Base-by-base conservation (phyloP, 2,888 invertebrate species). In the Hydropsyche betteni region DNA sequence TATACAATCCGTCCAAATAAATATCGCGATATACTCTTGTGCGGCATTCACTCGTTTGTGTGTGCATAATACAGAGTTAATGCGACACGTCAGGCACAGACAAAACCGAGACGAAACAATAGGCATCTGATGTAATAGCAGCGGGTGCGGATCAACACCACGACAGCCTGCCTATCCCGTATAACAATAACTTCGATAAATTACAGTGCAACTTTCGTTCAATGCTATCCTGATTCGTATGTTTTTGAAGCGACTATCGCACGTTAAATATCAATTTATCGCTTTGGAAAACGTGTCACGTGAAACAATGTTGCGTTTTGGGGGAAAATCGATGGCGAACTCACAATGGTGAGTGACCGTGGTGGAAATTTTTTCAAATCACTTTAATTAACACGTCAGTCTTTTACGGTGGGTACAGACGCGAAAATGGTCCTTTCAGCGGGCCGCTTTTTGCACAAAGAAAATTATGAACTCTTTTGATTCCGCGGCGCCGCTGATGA, bases 41-140 rank as follows among this genome's bases (percentile, higher is more conserved):
- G 53, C 5, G 53, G 16, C 34, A 68, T 68, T 33, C 36, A 36
- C 4, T 12, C n/a, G 38, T 38, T 16, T 68, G 36, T 68, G 36
- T 34, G 68, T 34, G 68, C 36, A 69, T 76, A 74, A 76, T 72
- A 50, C 75, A 51, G 64, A 76, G 78, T 72, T 71, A 78, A 78
- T 76, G 52, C 69, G 71, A 44, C 74, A 53, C 64, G 78, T 78
- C 78, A 77, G 64, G 7, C 50, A 50, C 78, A 78, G 78, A 76
- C 55, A 74, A 74, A 36, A 64, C 72, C 72, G 72, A 72, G 72
- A 72, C 72, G 38, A 72, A 72, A 72, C 72, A 72, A 72, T 72
- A 72, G 55, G 33, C 50, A 34, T 58, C 72, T 72, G 72, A 55
- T 58, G 72, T 72, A 72, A 72, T 61, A 70, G 24, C 52, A 72